Evolutionary conservation across 2,113 vertebrate genomes (phyloP).

Genomic region (Leptobrachium ailaonicum): DNA sequence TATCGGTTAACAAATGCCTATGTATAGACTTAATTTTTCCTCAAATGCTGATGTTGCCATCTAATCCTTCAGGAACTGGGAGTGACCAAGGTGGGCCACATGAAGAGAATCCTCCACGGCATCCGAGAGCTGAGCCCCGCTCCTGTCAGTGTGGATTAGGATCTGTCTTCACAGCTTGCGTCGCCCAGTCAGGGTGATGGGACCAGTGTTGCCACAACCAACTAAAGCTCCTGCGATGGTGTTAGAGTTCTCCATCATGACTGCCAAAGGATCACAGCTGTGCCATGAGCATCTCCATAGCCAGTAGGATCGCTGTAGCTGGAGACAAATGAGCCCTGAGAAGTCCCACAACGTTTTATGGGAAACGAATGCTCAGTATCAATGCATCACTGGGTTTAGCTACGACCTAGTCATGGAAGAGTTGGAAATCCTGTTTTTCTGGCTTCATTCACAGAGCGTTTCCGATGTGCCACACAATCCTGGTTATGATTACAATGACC

Average conservation of each 20-base stretch:
- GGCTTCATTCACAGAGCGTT: not conserved
- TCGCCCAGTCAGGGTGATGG: slow-evolving; percentile 59
- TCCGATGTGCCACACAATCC: slow-evolving; percentile 1
- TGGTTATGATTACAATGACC: slow-evolving; percentile 5
- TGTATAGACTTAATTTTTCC: not conserved
- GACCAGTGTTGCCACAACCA: slow-evolving; percentile 38
- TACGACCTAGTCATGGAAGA: not conserved
- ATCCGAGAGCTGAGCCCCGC: slow-evolving; percentile 88
- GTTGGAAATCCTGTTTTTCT: not conserved
- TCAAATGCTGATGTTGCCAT: slow-evolving; percentile 21
- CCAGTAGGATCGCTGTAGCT: slow-evolving; percentile 52
- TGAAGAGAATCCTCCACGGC: slow-evolving; percentile 95
- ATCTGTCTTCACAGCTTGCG: slow-evolving; percentile 63
- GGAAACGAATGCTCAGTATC: not conserved
- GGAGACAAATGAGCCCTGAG: not conserved
- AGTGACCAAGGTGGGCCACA: slow-evolving; percentile 95
- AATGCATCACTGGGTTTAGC: slow-evolving; percentile 13
- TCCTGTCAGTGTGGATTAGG: slow-evolving; percentile 82
- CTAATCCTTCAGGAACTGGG: slow-evolving; percentile 83
- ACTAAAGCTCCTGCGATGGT: not conserved
- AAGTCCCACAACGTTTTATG: not conserved
- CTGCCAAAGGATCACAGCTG: slow-evolving; percentile 34
- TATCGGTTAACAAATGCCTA: too few species aligned
- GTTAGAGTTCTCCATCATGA: not conserved
- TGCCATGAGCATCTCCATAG: slow-evolving; percentile 40